Conservation (phyloP, 2,888 invertebrate genomes). For the Agrotis clavis region DNA sequence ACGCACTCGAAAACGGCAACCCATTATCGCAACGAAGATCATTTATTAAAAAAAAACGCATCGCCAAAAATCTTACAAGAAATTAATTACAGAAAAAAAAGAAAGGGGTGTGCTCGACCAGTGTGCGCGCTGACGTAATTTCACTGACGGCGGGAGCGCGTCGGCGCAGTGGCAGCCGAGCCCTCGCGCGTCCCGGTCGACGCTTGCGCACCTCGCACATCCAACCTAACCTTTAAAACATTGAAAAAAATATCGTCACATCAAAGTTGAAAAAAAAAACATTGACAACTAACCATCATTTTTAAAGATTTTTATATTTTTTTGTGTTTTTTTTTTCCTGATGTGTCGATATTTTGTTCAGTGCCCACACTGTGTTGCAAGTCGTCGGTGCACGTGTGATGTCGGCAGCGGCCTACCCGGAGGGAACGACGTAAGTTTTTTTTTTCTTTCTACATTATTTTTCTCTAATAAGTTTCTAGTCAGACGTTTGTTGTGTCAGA, state of each 20-base stretch:
- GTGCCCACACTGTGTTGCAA: slow-evolving; percentile 63
- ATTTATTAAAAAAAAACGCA: slow-evolving; percentile 71
- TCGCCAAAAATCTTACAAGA: slow-evolving; percentile 86
- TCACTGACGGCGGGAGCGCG: slow-evolving; percentile 79
- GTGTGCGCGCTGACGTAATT: slow-evolving; percentile 86
- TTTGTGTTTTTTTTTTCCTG: slow-evolving; percentile 60
- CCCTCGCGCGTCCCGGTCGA: slow-evolving; percentile 86
- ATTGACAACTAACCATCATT: slow-evolving; percentile 25
- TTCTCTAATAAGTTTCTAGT: slow-evolving; percentile 60
- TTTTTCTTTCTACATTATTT: slow-evolving; percentile 46
- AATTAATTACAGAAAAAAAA: slow-evolving; percentile 89
- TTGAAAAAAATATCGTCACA: slow-evolving; percentile 62
- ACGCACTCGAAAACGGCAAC: slow-evolving; percentile 43
- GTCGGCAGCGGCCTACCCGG: slow-evolving; percentile 77
- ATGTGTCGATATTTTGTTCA: slow-evolving; percentile 67
- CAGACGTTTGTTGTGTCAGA: slow-evolving; percentile 29
- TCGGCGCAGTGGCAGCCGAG: slow-evolving; percentile 82
- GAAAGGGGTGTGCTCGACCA: slow-evolving; percentile 87
- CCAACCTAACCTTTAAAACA: slow-evolving; percentile 48
- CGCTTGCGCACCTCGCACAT: slow-evolving; percentile 64
- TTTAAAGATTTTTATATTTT: slow-evolving; percentile 1
- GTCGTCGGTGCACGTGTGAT: slow-evolving; percentile 80
- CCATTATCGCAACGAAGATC: slow-evolving; percentile 59
- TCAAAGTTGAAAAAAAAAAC: slow-evolving; percentile 41
- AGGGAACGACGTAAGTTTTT: slow-evolving; percentile 80